Evolutionary conservation across 2,888 invertebrate genomes (phyloP), one percentile per base, ranked within the genome.

Genomic region (Hoplodrina blanda): DNA sequence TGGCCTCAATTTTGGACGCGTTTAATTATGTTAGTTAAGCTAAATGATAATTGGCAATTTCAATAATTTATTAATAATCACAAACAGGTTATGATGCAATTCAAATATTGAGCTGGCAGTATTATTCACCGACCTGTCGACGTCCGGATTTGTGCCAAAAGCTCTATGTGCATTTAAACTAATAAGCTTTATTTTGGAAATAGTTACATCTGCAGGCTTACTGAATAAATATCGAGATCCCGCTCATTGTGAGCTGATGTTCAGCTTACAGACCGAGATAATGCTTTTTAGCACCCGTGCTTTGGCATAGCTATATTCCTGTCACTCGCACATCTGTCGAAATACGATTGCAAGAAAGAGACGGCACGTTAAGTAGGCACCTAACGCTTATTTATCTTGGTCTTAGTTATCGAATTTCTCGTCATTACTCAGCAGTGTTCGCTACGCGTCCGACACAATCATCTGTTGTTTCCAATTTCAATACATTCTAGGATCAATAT

Each of bases 1-100:
- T 10, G 4, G 44, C 15, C 46, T 0, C 30, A 41, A 7, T 13
- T n/a, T 50, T 11, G 33, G 6, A 7, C 4, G 1, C 0, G 15
- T 50, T 49, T 13, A 41, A 65, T 55, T 50, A 37, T 13, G 20
- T 13, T 13, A 11, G 20, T 37, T 10, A 37, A 13, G 2, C 15
- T 41, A 11, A n/a, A 46, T 33, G 15, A 5, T 25, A 50, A 73
- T 73, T 41, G 41, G 6, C 11, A 41, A 49, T 15, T 50, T 55
- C 2, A 49, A 49, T 62, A 20, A 46, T 46, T 46, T 46, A 46
- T 17, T 15, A 41, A 55, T 46, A 60, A 53, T 46, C 11, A 54
- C 17, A 15, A 49, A 15, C 25, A 19, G 3, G 11, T 17, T 20
- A 55, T 49, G 49, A 30, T 30, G 15, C 19, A 15, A 2, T 15